Conservation (phyloP, 2,888 invertebrate genomes). For the Plagodis dolabraria region DNA sequence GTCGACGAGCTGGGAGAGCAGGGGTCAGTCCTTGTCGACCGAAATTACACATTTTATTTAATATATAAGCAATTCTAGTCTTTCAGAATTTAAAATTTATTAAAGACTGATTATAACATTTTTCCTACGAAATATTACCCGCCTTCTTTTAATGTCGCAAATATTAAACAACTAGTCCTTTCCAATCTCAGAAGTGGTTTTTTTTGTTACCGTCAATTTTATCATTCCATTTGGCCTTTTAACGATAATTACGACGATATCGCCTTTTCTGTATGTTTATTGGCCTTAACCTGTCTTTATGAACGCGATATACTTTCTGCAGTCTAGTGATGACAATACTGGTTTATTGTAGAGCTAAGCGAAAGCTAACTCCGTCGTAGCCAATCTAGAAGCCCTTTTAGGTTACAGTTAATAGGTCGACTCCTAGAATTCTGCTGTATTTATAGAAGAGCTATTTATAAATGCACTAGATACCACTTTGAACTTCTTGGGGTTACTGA, state of each 20-base stretch:
- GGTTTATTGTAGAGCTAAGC: conserved; percentile 45
- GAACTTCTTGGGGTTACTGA: too few species aligned
- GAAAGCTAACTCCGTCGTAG: conserved; percentile 41
- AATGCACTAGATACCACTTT: background rate
- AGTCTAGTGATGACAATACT: conserved; percentile 41
- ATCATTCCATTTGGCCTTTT: too few species aligned
- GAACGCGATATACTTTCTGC: conserved; percentile 34
- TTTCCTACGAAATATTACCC: too few species aligned
- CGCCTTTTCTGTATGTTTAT: conserved; percentile 10
- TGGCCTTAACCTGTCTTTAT: conserved; percentile 17
- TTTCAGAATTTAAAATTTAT: background rate
- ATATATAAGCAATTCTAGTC: conserved; percentile 1
- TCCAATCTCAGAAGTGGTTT: too few species aligned
- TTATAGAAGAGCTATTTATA: conserved; percentile 3
- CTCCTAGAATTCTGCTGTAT: conserved; percentile 3
- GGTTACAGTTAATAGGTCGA: background rate
- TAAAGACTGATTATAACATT: too few species aligned
- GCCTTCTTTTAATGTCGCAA: too few species aligned
- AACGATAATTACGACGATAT: too few species aligned
- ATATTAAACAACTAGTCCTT: too few species aligned
- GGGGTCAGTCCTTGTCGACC: conserved; percentile 24
- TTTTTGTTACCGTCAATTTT: too few species aligned
- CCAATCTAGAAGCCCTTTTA: conserved; percentile 1
- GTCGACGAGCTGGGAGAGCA: conserved; percentile 51
- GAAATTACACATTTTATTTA: conserved; percentile 21